Conservation (phyloP, 2,888 invertebrate species). For the Dendrolimus houi region DNA sequence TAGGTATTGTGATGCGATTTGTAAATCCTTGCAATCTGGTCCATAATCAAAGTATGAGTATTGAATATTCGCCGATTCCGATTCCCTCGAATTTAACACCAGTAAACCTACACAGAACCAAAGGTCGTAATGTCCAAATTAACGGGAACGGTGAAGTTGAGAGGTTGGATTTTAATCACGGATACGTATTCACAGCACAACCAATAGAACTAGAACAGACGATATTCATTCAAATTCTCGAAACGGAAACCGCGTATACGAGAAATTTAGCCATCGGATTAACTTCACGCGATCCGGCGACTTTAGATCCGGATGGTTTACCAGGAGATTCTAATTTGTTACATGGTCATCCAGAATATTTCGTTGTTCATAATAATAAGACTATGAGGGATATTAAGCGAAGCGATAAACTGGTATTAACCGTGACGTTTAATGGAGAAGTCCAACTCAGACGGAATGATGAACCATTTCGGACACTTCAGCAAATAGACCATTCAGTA, state of each 20-base stretch:
- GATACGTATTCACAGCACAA: slow-evolving; percentile 94
- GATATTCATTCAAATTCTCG: slow-evolving; percentile 88
- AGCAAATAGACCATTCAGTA: slow-evolving; percentile 96
- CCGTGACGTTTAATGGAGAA: slow-evolving; percentile 85
- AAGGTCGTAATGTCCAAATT: slow-evolving; percentile 89
- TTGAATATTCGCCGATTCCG: slow-evolving; percentile 80
- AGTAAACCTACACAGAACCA: slow-evolving; percentile 83
- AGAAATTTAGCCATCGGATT: slow-evolving; percentile 95
- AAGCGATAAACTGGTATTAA: slow-evolving; percentile 92
- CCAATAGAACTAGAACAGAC: slow-evolving; percentile 93
- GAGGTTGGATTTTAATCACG: slow-evolving; percentile 91
- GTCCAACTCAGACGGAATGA: slow-evolving; percentile 90
- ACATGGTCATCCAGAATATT: slow-evolving; percentile 96
- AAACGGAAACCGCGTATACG: slow-evolving; percentile 90
- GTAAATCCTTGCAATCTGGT: slow-evolving; percentile 83
- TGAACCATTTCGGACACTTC: slow-evolving; percentile 85
- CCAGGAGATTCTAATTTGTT: slow-evolving; percentile 94
- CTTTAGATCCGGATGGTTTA: slow-evolving; percentile 82
- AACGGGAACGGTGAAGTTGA: slow-evolving; percentile 87
- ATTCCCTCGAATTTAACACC: slow-evolving; percentile 81
- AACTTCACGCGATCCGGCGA: slow-evolving; percentile 95
- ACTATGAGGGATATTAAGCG: slow-evolving; percentile 89
- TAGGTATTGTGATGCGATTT: slow-evolving; percentile 95
- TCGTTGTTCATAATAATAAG: slow-evolving; percentile 94
- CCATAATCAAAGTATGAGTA: slow-evolving; percentile 51